Percentiles rank a stretch among this genome's conserved stretches.
These are phyloP conservation scores for Stylophora pistillata DNA, from an alignment of 64 coral and sea anemone genomes.

Conservation along the genomic window DNA sequence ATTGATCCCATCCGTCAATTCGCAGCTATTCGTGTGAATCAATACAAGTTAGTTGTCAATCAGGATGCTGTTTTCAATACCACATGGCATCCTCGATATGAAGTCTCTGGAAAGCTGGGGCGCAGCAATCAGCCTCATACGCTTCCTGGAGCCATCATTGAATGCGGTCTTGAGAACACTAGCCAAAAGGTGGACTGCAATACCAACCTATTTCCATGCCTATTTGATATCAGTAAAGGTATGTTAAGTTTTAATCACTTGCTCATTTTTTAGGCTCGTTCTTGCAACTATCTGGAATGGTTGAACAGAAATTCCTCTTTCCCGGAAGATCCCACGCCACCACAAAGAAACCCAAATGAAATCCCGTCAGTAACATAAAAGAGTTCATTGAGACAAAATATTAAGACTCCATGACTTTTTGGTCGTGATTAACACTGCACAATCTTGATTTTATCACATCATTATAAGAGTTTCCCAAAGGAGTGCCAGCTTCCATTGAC, in stretches of 20 bases:
- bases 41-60: constrained; percentile 41
- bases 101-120: not conserved
- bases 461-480: too few relatives aligned
- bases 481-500: too few relatives aligned
- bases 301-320: not conserved
- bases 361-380: too few relatives aligned
- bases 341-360: too few relatives aligned
- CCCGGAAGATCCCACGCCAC: not conserved
- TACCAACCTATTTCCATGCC: constrained; percentile 1
- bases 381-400: too few relatives aligned
- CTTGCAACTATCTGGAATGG: not conserved
- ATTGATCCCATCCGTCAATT: constrained; percentile 20
- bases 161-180: constrained; percentile 1
- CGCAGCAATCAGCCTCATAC: not conserved
- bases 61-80: constrained; percentile 30
- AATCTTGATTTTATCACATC: too few relatives aligned
- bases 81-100: constrained; percentile 48
- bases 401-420: too few relatives aligned
- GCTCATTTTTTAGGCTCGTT: not conserved
- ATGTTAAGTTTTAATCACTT: not conserved
- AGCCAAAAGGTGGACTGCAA: not conserved
- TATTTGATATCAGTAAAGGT: constrained; percentile 62
- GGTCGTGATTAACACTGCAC: too few relatives aligned
- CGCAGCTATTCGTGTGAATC: constrained; percentile 15
- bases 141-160: constrained; percentile 34